Percentiles rank a stretch among this genome's conserved stretches.
Evolutionary conservation across 1,140 invertebrate genomes (phyloP).

Genomic region (Drosophila subpulchrella): DNA sequence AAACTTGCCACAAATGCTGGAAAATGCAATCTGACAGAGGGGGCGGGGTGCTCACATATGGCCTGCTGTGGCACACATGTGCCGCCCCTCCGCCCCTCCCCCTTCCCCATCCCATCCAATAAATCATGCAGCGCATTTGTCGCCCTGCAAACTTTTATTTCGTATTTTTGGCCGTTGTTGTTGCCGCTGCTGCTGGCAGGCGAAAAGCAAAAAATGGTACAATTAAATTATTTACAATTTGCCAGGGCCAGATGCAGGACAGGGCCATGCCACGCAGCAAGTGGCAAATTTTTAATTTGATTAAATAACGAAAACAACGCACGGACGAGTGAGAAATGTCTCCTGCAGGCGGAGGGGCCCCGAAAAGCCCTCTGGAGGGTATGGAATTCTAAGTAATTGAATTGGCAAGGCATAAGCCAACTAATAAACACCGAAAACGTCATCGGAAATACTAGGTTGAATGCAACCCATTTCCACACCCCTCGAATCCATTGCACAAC

Average conservation of each 20-base stretch:
- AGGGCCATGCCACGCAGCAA: conserved; percentile 45
- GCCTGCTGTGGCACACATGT: conserved; percentile 65
- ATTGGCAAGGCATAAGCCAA: neutral
- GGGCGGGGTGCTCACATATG: conserved; percentile 31
- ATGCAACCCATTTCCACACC: neutral
- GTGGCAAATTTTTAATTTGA: conserved; percentile 60
- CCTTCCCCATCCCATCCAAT: conserved; percentile 30
- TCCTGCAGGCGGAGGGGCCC: conserved; percentile 11
- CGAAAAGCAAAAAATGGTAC: conserved; percentile 32
- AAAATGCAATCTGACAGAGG: conserved; percentile 71
- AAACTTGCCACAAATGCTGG: conserved; percentile 74
- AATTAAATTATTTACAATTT: conserved; percentile 65
- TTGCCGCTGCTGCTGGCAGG: conserved; percentile 40
- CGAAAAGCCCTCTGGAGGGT: neutral
- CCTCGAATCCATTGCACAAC: conserved; percentile 20
- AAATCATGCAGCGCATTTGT: conserved; percentile 75
- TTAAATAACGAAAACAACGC: conserved; percentile 49
- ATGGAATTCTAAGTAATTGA: conserved; percentile 9
- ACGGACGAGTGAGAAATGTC: conserved; percentile 32
- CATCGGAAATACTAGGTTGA: neutral
- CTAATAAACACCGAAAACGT: neutral
- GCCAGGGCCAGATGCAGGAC: conserved; percentile 46
- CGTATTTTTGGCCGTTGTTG: conserved; percentile 16
- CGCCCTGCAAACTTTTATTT: conserved; percentile 47
- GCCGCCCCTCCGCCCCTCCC: conserved; percentile 4